These are phyloP conservation scores for Aphelocoma californica DNA, from an alignment of 2,797 vertebrate genomes.

Conservation along the genomic window DNA sequence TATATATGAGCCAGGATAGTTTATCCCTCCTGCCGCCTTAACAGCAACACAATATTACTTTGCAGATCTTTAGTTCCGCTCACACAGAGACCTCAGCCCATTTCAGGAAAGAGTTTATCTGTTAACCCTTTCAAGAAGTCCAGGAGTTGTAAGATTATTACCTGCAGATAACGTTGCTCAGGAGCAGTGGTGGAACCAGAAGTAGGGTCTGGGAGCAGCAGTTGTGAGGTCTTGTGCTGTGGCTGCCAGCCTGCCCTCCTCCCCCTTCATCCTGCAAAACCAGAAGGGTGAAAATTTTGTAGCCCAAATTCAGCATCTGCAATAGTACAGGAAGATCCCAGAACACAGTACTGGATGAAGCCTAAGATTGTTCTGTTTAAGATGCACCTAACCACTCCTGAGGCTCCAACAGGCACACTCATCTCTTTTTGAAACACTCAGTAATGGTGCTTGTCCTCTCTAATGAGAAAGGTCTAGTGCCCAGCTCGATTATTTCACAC, in stretches of 20 bases:
- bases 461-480: not conserved
- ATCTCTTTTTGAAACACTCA: not conserved
- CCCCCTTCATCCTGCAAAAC: not conserved
- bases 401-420: not conserved
- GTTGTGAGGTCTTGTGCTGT: not conserved
- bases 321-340: not conserved
- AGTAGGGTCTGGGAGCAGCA: not conserved
- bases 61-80: not conserved
- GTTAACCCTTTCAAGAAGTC: not conserved
- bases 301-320: not conserved
- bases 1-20: slow-evolving; percentile 5
- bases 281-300: not conserved
- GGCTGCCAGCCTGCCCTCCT: not conserved
- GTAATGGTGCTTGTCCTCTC: not conserved
- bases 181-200: not conserved
- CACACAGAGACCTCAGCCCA: not conserved
- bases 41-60: not conserved
- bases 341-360: not conserved
- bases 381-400: not conserved
- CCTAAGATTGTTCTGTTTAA: not conserved
- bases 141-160: not conserved
- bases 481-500: not conserved
- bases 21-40: slow-evolving; percentile 24
- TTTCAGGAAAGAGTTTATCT: not conserved
- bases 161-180: not conserved